Base-by-base conservation (phyloP, 1,140 invertebrate genomes). In the Papilio xuthus region DNA sequence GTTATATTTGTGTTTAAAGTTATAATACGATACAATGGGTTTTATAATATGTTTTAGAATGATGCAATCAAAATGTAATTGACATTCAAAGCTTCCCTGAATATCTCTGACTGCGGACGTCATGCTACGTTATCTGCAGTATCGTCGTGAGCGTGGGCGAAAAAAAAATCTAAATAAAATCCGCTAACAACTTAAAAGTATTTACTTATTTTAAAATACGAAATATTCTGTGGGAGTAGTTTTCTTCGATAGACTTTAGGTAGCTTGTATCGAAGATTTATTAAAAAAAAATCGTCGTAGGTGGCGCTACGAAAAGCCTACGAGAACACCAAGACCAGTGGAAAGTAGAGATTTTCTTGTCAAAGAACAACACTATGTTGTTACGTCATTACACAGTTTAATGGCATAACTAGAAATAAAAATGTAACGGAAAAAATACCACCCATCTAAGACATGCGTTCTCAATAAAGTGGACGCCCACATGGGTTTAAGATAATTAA, bases 41-140 rank as follows among this genome's bases (percentile, higher is more conserved):
- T 28, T 23, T 74, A 1, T 28, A 42, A 72, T 72, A 18, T 12
- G n/a, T 41, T 23, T 76, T 37, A 8, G 53, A 63, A 63, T 47
- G 28, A 60, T 41, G 50, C 50, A 76, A 60, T 76, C 20, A 41
- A 18, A 63, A 10, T 41, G 74, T 60, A 60, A 28, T 41, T 76
- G 74, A 60, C 74, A 76, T 76, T 76, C 37, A 76, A 60, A 63
- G 74, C 32, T 63, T 63, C 74, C 53, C 37, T 63, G 53, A 42
- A 32, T 76, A 76, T 63, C 50, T 37, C 28, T 41, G 26, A 15
- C 32, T 44, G 56, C 56, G 74, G 74, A 76, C 74, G 74, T 76
- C 74, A 76, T 63, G 37, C 41, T 42, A 37, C 74, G 74, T 76
- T 76, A 76, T 60, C 74, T 56, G n/a, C 23, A 67, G 32, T 76